A percentile compares a stretch with the other conserved stretches of the same genome.
phyloP scores from a whole-genome alignment of 2,888 invertebrate species.

The Meghimatium bilineatum region DNA sequence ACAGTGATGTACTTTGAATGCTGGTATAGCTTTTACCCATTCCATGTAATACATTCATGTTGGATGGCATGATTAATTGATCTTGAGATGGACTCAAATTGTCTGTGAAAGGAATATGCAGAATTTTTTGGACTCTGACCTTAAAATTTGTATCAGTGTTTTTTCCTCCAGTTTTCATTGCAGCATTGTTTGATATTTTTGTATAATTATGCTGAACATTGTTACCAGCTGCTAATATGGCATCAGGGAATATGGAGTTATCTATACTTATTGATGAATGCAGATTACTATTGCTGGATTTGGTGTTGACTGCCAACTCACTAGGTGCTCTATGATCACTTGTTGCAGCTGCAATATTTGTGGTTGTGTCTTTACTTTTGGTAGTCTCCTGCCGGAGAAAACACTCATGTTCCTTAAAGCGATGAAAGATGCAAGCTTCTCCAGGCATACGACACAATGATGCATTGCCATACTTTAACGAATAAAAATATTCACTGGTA shows the following conservation, averaged over 20 bases:
- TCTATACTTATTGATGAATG: not conserved
- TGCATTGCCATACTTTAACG: not conserved
- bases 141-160: conserved; percentile 13
- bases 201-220: not conserved
- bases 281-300: not conserved
- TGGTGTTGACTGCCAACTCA: not conserved
- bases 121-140: conserved; percentile 21
- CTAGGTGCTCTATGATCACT: not conserved
- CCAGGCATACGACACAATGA: conserved; percentile 37
- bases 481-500: not conserved
- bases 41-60: not conserved
- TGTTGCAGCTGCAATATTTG: not conserved
- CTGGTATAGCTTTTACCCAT: not conserved
- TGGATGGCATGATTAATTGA: not conserved
- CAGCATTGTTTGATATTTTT: not conserved
- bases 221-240: not conserved
- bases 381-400: not conserved
- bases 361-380: not conserved
- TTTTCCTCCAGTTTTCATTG: not conserved
- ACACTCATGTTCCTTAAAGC: not conserved
- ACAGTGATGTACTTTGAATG: not conserved
- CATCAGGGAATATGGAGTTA: not conserved
- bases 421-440: conserved; percentile 22
- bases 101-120: conserved; percentile 8
- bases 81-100: not conserved